These are phyloP conservation scores for Apotomis turbidana DNA, from an alignment of 2,888 invertebrate species.

Conservation along the genomic window DNA sequence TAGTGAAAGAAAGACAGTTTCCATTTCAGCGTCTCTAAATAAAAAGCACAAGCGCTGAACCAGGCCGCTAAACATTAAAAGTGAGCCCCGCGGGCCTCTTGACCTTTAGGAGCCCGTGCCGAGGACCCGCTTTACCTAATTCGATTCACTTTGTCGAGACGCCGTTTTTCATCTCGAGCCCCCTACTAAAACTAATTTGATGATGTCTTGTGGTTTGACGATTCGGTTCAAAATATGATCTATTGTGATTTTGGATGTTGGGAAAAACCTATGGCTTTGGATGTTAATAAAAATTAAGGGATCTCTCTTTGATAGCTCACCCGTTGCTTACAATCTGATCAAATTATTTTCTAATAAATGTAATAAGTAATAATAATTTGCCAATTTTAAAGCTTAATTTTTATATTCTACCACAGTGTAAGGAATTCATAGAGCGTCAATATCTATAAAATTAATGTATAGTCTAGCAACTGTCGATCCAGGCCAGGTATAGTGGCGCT, in stretches of 20 bases:
- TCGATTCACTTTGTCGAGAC: constrained; percentile 48
- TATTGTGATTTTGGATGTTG: neutral
- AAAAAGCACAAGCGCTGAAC: neutral
- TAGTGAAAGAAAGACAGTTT: neutral
- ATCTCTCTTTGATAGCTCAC: too few species aligned
- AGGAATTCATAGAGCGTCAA: too few species aligned
- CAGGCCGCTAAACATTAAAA: constrained; percentile 42
- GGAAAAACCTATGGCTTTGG: too few species aligned
- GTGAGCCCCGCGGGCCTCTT: constrained; percentile 32
- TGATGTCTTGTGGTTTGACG: neutral
- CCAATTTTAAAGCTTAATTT: too few species aligned
- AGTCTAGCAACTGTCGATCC: too few species aligned
- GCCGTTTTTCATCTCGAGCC: constrained; percentile 5
- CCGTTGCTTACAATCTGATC: too few species aligned
- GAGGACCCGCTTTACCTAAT: constrained; percentile 47
- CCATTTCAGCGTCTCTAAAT: neutral
- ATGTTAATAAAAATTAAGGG: too few species aligned
- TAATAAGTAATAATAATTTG: too few species aligned
- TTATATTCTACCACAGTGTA: too few species aligned
- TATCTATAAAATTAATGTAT: too few species aligned
- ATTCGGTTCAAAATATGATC: neutral
- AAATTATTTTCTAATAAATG: too few species aligned
- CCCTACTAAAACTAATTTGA: neutral
- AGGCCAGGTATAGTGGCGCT: too few species aligned
- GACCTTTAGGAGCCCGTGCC: constrained; percentile 43